phyloP scores from a whole-genome alignment of 2,888 invertebrate species.

The Pheosia gnoma region DNA sequence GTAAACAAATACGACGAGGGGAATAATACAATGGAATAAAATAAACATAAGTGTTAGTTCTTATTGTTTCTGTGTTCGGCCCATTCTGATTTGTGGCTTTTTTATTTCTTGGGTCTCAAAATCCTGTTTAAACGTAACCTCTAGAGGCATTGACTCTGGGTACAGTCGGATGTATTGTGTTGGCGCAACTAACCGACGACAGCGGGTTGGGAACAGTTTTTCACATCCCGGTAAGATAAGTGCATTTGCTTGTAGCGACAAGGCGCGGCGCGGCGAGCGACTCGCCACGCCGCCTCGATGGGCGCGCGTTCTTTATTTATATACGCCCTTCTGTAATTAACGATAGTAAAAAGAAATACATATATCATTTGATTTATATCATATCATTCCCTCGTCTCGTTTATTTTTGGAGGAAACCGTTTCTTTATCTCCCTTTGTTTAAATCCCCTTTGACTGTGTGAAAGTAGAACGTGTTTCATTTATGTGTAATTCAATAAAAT shows the following conservation, averaged over 20 bases:
- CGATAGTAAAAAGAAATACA: constrained; percentile 76
- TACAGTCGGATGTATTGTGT: constrained; percentile 62
- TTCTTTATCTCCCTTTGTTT: constrained; percentile 46
- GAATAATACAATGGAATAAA: constrained; percentile 55
- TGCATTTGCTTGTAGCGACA: constrained; percentile 84
- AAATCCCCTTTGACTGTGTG: constrained; percentile 25
- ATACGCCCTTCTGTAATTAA: constrained; percentile 80
- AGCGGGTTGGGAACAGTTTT: constrained; percentile 75
- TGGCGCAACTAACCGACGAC: constrained; percentile 77
- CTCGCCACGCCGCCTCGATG: constrained; percentile 71
- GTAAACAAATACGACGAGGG: constrained; percentile 43
- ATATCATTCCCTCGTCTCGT: constrained; percentile 57
- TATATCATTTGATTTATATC: constrained; percentile 74
- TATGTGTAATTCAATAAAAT: too few relatives aligned
- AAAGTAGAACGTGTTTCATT: constrained; percentile 18
- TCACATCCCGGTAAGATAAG: constrained; percentile 82
- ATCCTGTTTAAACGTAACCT: constrained; percentile 69
- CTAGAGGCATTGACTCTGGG: constrained; percentile 71
- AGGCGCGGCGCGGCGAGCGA: constrained; percentile 75
- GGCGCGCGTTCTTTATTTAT: constrained; percentile 78
- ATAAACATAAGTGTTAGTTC: constrained; percentile 57
- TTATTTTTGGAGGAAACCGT: constrained; percentile 53
- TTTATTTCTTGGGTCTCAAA: constrained; percentile 66
- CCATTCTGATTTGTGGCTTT: constrained; percentile 61
- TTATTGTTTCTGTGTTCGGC: constrained; percentile 67